Percentiles rank a stretch among this genome's conserved stretches.
Conservation (phyloP, 2,113 vertebrate genomes). For the Steatornis caripensis region DNA sequence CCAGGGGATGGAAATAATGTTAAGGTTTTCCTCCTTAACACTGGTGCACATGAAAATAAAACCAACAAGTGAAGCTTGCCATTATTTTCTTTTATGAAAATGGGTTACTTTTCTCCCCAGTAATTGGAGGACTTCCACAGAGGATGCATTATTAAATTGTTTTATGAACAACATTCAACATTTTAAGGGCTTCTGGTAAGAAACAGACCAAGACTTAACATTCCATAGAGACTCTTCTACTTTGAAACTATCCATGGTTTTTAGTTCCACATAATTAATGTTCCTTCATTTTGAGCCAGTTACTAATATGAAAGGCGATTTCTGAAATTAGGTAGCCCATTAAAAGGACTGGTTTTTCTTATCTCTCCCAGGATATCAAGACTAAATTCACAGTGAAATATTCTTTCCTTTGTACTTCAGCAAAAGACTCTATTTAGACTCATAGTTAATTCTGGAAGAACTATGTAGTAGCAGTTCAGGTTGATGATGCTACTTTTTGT, state of each 20-base stretch:
- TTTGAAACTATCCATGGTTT: neutral
- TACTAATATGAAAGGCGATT: neutral
- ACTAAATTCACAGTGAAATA: neutral
- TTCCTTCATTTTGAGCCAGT: neutral
- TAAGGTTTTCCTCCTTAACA: neutral
- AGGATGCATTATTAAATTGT: neutral
- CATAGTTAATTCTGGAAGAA: neutral
- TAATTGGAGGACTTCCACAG: neutral
- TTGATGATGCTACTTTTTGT: rapidly evolving
- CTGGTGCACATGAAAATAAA: neutral
- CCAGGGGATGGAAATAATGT: neutral
- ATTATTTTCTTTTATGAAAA: neutral
- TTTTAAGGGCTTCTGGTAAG: neutral
- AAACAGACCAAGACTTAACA: neutral
- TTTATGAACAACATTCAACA: neutral
- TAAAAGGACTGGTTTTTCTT: neutral
- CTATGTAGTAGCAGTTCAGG: neutral
- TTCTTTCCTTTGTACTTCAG: neutral
- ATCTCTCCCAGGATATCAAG: neutral
- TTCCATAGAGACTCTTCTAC: neutral
- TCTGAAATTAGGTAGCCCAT: neutral
- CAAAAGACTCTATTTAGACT: neutral
- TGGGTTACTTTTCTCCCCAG: neutral
- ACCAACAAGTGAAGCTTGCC: neutral
- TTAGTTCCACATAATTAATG: neutral